Conservation (phyloP, 1,140 invertebrate genomes). For the Rhagoletis pomonella region DNA sequence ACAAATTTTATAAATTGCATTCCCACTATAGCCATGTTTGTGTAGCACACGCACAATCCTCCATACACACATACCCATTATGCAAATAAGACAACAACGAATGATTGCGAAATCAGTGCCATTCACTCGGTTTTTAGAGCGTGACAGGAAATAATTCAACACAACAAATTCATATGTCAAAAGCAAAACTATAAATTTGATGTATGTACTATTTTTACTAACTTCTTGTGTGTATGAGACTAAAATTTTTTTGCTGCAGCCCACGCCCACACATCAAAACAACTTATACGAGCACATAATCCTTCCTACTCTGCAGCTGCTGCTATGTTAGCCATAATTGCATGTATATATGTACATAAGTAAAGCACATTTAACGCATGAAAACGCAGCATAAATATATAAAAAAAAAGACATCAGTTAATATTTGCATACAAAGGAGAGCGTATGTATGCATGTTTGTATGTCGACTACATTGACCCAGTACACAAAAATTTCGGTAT, state of each 20-base stretch:
- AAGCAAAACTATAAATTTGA: slow-evolving; percentile 47
- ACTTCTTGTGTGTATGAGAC: not conserved
- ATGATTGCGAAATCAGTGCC: slow-evolving; percentile 4
- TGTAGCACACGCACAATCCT: not conserved
- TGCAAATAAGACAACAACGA: not conserved
- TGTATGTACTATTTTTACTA: slow-evolving; percentile 11
- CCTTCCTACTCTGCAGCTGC: not conserved
- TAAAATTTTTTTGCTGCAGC: not conserved
- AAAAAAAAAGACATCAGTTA: not conserved
- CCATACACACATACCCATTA: not conserved
- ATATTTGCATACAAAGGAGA: not conserved
- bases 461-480: not conserved
- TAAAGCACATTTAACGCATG: slow-evolving; percentile 19
- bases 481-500: too few relatives aligned
- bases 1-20: not conserved
- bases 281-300: not conserved
- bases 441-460: not conserved
- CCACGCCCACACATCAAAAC: not conserved
- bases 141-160: slow-evolving; percentile 31
- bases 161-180: slow-evolving; percentile 41
- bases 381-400: not conserved
- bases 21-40: not conserved
- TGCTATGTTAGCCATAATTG: not conserved
- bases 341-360: not conserved
- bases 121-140: slow-evolving; percentile 22